Base-by-base conservation (phyloP, 2,797 vertebrate genomes). In the Esox lucius region DNA sequence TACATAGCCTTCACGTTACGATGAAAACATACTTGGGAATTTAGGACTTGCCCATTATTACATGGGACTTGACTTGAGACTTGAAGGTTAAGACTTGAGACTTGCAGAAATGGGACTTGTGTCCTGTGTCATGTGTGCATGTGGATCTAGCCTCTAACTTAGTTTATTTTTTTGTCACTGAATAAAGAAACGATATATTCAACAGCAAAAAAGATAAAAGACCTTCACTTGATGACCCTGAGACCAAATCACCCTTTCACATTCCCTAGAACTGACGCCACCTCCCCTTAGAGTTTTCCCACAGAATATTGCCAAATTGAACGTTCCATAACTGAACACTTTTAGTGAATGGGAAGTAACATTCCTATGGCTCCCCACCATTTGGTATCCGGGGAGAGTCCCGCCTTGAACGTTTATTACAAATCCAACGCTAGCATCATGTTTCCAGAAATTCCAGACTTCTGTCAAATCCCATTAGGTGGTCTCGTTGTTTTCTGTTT, bases 361-460 rank as follows among this genome's bases (percentile, higher is more conserved):
- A 24, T 77, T 74, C 17, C 1, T 35, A 22, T 59, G 42, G 73
- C 70, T 84, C 84, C 82, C 35, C 35, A 39, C 35, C 35, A 86
- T 15, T 72, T 75, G 3, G 84, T 76, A 84, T 84, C 82, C 74
- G 4, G 19, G 35, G 75, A 75, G 81, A 84, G 7, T 31, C 75
- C 79, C 9, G 76, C 68, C 83, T 79, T 77, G 83, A 85, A 81
- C 72, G 71, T 70, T 71, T 83, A 39, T 5, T 39, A 39, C 35
- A 39, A 8, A 39, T 39, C 7, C 5, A 39, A 39, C 35, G 5
- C 4, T 39, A 39, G 35, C 35, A 39, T 39, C 7, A 39, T 39
- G 73, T 83, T 84, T 82, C 80, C 85, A 83, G 28, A 72, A 75
- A 82, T 78, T 78, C 85, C 81, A 81, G 1, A 64, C 59, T 83